Evolutionary conservation across 2,888 invertebrate genomes (phyloP), one percentile per base, ranked within the genome.

Genomic region (Abscondita cerata): DNA sequence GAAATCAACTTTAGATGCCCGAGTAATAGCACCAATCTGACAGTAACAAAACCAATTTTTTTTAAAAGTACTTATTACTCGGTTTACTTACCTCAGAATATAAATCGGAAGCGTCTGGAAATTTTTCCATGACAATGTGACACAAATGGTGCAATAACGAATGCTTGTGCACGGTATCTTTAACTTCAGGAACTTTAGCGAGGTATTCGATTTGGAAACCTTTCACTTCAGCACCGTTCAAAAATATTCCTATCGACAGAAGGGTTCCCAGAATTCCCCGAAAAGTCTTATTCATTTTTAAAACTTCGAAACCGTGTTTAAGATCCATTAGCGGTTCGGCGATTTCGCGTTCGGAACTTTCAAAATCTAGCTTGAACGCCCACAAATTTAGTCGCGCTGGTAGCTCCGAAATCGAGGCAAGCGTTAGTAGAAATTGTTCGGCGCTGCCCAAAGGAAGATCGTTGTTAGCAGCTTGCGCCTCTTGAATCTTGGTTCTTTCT

Each of bases 161-260:
- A 82, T 99, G 98, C 81, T 99, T 99, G 81, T 99, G 96, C 38
- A 99, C 97, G 0, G 98, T 98, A 81, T 98, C 98, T 83, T 98
- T 97, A 41, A 99, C 96, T 84, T 99, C 96, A 75, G 97, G 96
- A 74, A 96, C 95, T 85, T 98, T 98, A 47, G 96, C 88, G 74
- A 99, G 85, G 82, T 98, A 99, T 76, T 99, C 98, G 70, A 99
- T 87, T 78, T 97, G 94, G 83, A 99, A 99, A 19, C 98, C 99
- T 82, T 95, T 95, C 34, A 95, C 94, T 74, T 89, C 88, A 73
- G 90, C 90, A 55, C 97, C 96, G 79, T 98, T 98, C 62, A 99
- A 86, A 80, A 97, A 97, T 82, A 96, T 96, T 70, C 98, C 99
- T 71, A 99, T 93, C 54, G 96, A 93, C 63, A 98, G 84, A 67